Evolutionary conservation across 2,888 invertebrate species (phyloP).

Genomic region (Chloromyia formosa): DNA sequence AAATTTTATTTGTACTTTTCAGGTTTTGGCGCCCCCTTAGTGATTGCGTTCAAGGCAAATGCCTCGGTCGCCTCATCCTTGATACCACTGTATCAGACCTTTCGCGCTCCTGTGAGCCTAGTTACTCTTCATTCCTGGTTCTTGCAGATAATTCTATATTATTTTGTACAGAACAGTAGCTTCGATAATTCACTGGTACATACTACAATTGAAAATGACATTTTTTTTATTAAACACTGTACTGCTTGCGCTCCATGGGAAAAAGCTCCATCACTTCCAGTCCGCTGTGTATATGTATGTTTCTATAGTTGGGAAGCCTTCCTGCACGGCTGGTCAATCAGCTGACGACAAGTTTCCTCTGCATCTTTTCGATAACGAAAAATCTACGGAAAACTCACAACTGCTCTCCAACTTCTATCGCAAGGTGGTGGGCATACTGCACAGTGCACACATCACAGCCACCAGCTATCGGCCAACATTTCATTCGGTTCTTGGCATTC

Average conservation of each 20-base stretch:
- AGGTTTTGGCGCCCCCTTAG: no score
- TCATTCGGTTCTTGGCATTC: slow-evolving; percentile 42
- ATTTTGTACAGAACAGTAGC: no score
- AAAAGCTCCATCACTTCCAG: slow-evolving; percentile 20
- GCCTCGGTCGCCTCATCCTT: no score
- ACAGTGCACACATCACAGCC: not conserved
- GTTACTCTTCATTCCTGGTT: no score
- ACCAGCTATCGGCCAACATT: not conserved
- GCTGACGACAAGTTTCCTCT: slow-evolving; percentile 32
- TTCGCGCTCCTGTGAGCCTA: no score
- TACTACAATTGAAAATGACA: no score
- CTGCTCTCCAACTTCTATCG: not conserved
- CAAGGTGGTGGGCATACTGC: not conserved
- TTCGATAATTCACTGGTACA: no score
- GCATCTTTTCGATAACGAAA: slow-evolving; percentile 31
- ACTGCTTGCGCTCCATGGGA: not conserved
- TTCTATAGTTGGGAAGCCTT: slow-evolving; percentile 1
- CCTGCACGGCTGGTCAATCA: slow-evolving; percentile 9
- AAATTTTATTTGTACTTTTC: no score
- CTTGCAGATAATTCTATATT: no score
- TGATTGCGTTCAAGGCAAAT: no score
- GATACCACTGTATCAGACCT: no score
- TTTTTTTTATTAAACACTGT: no score
- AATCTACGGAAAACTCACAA: slow-evolving; percentile 21
- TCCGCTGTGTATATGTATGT: not conserved